Evolutionary conservation across 2,888 invertebrate genomes (phyloP).

Genomic region (Abrostola tripartita): DNA sequence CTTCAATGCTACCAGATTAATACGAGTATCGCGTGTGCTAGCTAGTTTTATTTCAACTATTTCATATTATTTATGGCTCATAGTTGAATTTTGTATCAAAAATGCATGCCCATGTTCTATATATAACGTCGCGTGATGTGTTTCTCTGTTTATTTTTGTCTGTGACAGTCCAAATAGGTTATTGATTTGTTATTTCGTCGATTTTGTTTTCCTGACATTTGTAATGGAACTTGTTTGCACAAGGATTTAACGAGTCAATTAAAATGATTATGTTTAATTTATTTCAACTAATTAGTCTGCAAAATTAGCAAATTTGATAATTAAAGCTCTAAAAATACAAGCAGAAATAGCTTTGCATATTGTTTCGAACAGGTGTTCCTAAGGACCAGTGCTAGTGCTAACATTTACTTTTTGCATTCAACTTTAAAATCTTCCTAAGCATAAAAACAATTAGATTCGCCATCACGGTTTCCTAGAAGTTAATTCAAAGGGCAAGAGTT

Average conservation of each 20-base stretch:
- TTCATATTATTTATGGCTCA: slow-evolving; percentile 64
- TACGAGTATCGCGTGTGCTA: slow-evolving; percentile 67
- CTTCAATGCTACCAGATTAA: slow-evolving; percentile 67
- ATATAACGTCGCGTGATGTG: slow-evolving; percentile 60
- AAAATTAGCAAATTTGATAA: neutral
- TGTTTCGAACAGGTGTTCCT: neutral
- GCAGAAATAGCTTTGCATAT: neutral
- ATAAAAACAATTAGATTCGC: slow-evolving; percentile 35
- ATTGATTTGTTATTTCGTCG: slow-evolving; percentile 35
- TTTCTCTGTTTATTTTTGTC: slow-evolving; percentile 53
- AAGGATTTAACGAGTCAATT: neutral
- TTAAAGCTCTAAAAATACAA: neutral
- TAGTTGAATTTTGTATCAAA: slow-evolving; percentile 63
- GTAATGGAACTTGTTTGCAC: neutral
- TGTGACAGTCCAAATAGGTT: slow-evolving; percentile 46
- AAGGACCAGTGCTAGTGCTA: neutral
- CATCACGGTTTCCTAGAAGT: slow-evolving; percentile 48
- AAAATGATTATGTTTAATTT: neutral
- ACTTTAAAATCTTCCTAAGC: neutral
- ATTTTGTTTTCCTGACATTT: slow-evolving; percentile 18
- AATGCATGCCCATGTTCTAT: slow-evolving; percentile 65
- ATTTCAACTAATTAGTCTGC: neutral
- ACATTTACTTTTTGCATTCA: neutral
- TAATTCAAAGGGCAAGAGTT: slow-evolving; percentile 59
- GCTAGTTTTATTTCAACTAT: slow-evolving; percentile 64